Evolutionary conservation across 2,797 vertebrate species (phyloP).

Genomic region (Lacerta bilineata): DNA sequence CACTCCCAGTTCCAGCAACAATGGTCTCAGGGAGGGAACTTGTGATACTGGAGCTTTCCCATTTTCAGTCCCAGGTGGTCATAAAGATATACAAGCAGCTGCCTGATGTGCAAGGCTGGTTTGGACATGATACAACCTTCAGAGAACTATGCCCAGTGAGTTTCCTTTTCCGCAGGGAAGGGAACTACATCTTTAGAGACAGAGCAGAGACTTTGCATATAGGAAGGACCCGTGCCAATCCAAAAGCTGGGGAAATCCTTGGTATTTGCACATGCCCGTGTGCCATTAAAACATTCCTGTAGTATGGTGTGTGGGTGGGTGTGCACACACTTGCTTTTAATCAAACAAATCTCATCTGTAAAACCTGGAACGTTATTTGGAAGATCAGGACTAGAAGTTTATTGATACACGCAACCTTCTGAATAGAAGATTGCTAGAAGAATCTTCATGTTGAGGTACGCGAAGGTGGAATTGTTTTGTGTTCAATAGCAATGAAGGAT

Average conservation of each 20-base stretch:
- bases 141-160: too few relatives aligned
- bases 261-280: too few relatives aligned
- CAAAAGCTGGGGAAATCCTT: too few relatives aligned
- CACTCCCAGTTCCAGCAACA: conserved; percentile 10
- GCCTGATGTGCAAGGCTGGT: background rate
- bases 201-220: background rate
- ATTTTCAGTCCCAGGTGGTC: background rate
- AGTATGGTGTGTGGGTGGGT: too few relatives aligned
- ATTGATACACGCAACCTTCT: background rate
- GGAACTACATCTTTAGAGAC: background rate
- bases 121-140: too few relatives aligned
- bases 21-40: background rate
- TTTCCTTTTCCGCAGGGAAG: background rate
- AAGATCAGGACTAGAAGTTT: background rate
- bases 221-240: background rate
- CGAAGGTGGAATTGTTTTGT: background rate
- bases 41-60: too few relatives aligned
- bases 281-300: too few relatives aligned
- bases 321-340: background rate
- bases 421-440: background rate
- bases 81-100: background rate
- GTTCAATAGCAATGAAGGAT: background rate
- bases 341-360: conserved; percentile 19
- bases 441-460: background rate
- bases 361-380: conserved; percentile 40